Percentiles rank a stretch among this genome's conserved stretches.
Evolutionary conservation across 1,140 invertebrate species (phyloP).

Genomic region (Calephelis nemesis): DNA sequence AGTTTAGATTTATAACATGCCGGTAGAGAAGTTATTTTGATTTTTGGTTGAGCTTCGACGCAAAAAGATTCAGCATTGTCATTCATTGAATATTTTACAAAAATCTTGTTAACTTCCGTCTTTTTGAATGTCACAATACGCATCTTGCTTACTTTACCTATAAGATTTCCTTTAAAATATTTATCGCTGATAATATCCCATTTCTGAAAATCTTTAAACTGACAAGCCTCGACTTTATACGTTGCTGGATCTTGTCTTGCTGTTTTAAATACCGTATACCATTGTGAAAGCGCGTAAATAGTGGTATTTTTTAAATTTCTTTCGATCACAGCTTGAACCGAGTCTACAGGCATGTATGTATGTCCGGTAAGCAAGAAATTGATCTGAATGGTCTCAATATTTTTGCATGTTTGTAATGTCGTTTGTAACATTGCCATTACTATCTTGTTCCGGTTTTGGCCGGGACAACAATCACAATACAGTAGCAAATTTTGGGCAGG

Average conservation of each 20-base stretch:
- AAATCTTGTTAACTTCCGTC: not conserved
- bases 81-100: slow-evolving; percentile 2
- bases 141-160: slow-evolving; percentile 6
- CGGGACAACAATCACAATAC: too few species aligned
- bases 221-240: not conserved
- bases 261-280: slow-evolving; percentile 29
- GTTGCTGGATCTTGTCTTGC: slow-evolving; percentile 23
- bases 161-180: slow-evolving; percentile 5
- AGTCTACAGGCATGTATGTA: slow-evolving; percentile 32
- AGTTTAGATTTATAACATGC: too few species aligned
- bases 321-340: slow-evolving; percentile 28
- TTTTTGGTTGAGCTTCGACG: too few species aligned
- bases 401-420: not conserved
- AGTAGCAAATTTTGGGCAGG: too few species aligned
- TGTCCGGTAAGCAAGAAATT: slow-evolving; percentile 31
- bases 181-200: not conserved
- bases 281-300: slow-evolving; percentile 43
- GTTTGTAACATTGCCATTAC: too few species aligned
- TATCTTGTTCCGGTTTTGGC: too few species aligned
- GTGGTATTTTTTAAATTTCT: slow-evolving; percentile 29
- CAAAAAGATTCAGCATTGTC: not conserved
- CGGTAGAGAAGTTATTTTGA: too few species aligned
- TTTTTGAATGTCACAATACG: slow-evolving; percentile 5
- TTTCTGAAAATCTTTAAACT: too few species aligned
- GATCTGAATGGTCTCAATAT: slow-evolving; percentile 17